Evolutionary conservation across 2,888 invertebrate species (phyloP).

Genomic region (Sceliomorpha sp.): DNA sequence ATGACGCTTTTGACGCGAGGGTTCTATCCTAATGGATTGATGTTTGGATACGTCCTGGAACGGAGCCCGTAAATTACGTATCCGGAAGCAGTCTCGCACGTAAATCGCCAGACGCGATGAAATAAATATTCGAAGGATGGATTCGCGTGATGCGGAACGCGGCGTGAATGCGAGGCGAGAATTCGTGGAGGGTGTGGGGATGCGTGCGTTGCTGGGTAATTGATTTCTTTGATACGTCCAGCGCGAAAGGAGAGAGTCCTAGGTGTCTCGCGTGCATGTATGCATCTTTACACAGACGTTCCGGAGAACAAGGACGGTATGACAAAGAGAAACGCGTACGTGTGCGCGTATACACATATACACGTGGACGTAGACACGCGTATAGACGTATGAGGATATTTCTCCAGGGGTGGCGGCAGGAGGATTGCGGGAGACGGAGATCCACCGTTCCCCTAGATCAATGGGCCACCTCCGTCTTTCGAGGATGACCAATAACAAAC

Average conservation of each 20-base stretch:
- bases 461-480: conserved; percentile 72
- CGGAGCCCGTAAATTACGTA: too few relatives aligned
- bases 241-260: conserved; percentile 67
- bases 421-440: conserved; percentile 61
- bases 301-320: conserved; percentile 49
- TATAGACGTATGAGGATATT: conserved; percentile 56
- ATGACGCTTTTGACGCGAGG: too few relatives aligned
- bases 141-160: conserved; percentile 39
- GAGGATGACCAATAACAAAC: conserved; percentile 79
- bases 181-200: conserved; percentile 49
- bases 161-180: conserved; percentile 15
- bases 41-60: too few relatives aligned
- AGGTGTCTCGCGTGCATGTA: conserved; percentile 63
- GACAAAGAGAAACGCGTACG: conserved; percentile 53
- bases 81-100: too few relatives aligned
- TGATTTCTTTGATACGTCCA: conserved; percentile 73
- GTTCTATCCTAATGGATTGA: too few relatives aligned
- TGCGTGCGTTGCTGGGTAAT: conserved; percentile 68
- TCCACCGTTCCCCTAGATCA: conserved; percentile 72
- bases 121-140: conserved; percentile 67
- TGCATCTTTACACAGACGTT: conserved; percentile 54
- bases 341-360: too few relatives aligned
- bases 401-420: conserved; percentile 35
- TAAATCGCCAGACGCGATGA: conserved; percentile 58
- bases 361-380: too few relatives aligned